Percentiles rank a stretch among this genome's conserved stretches.
Conservation (phyloP, 2,888 invertebrate genomes). For the Unio delphinus region DNA sequence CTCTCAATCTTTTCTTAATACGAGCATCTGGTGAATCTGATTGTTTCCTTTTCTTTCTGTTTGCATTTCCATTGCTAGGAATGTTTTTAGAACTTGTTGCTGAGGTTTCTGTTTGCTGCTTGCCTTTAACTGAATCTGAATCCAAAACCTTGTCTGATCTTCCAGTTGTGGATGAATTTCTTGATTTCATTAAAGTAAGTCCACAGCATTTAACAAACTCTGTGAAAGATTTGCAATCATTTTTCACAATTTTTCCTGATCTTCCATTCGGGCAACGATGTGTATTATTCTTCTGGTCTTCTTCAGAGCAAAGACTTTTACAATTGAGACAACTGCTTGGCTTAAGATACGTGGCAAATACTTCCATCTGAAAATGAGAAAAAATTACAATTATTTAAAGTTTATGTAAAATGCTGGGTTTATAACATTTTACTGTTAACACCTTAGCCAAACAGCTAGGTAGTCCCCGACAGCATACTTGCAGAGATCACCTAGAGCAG, state of each 20-base stretch:
- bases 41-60: not conserved
- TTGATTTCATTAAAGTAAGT: constrained; percentile 23
- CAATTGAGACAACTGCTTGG: constrained; percentile 36
- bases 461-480: too few species aligned
- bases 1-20: not conserved
- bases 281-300: constrained; percentile 12
- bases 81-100: not conserved
- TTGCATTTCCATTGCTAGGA: too few species aligned
- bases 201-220: constrained; percentile 44
- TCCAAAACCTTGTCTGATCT: constrained; percentile 2
- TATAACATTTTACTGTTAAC: too few species aligned
- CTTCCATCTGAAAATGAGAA: constrained; percentile 36
- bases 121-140: not conserved
- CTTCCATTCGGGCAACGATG: constrained; percentile 32
- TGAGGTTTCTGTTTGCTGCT: not conserved
- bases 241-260: constrained; percentile 34
- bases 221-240: constrained; percentile 27
- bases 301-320: constrained; percentile 28
- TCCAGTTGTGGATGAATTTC: not conserved
- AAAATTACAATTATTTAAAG: too few species aligned
- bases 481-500: too few species aligned
- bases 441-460: too few species aligned
- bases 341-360: constrained; percentile 40
- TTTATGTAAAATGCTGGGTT: too few species aligned
- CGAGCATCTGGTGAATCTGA: not conserved